Evolutionary conservation across 2,797 vertebrate species (phyloP).

Genomic region (Aselliscus stoliczkanus): DNA sequence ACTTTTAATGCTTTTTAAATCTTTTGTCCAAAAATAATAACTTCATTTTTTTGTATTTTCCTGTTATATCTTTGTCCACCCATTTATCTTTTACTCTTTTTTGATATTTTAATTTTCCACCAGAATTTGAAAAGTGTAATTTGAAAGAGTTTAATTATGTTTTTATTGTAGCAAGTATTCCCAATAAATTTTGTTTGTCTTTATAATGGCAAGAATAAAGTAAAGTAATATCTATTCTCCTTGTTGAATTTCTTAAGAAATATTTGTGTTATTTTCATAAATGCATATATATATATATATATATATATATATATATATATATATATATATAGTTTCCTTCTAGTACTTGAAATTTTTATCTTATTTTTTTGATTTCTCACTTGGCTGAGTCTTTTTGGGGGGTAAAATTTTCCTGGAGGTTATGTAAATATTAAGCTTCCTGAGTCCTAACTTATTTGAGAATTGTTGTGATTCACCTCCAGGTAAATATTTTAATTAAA

Average conservation of each 20-base stretch:
- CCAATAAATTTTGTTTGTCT: neutral
- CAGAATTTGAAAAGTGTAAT: neutral
- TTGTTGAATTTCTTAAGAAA: neutral
- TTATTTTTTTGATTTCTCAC: neutral
- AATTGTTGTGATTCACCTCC: neutral
- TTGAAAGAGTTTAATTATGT: neutral
- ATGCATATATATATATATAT: too few species aligned
- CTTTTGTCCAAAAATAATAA: neutral
- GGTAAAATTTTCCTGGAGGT: neutral
- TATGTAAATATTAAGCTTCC: neutral
- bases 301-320: too few species aligned
- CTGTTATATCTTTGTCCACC: neutral
- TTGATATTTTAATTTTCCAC: neutral
- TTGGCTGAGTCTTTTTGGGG: neutral
- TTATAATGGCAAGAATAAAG: neutral
- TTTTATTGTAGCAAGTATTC: neutral
- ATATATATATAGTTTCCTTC: too few species aligned
- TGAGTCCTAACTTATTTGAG: neutral
- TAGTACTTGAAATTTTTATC: neutral
- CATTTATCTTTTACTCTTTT: neutral
- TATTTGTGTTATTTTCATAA: neutral
- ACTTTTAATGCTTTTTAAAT: neutral
- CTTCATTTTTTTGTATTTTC: neutral
- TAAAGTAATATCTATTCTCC: neutral
- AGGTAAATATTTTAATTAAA: slow-evolving; percentile 1